Conservation (phyloP, 2,888 invertebrate genomes). For the Oscheius sp. region DNA sequence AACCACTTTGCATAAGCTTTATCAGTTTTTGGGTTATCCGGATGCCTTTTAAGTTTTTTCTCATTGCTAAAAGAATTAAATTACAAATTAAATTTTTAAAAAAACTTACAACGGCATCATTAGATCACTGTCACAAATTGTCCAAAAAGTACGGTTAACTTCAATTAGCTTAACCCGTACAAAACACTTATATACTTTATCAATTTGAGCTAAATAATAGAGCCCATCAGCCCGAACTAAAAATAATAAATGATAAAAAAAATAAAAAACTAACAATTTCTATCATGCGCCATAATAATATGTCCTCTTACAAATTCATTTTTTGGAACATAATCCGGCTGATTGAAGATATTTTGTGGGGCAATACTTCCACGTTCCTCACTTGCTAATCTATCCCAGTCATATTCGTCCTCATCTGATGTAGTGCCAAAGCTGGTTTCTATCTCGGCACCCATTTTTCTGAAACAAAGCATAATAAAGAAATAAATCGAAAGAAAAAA, state of each 20-base stretch:
- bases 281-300: slow-evolving; percentile 7
- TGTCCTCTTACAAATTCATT: background rate
- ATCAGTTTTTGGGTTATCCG: slow-evolving; percentile 10
- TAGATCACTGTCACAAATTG: slow-evolving; percentile 8
- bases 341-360: background rate
- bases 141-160: background rate
- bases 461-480: too few species aligned
- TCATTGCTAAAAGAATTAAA: background rate
- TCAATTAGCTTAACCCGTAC: background rate
- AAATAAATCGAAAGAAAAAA: too few species aligned
- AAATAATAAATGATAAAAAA: background rate
- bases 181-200: slow-evolving; percentile 9
- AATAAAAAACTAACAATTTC: background rate
- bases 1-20: slow-evolving; percentile 15
- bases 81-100: background rate
- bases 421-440: background rate
- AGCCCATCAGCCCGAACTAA: background rate
- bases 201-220: background rate
- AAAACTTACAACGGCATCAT: slow-evolving; percentile 7
- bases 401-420: background rate
- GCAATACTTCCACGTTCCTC: background rate
- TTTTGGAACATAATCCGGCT: background rate
- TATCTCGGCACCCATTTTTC: too few species aligned
- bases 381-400: background rate
- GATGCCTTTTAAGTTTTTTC: slow-evolving; percentile 4